A percentile compares a stretch with the other conserved stretches of the same genome.
Evolutionary conservation across 1,140 invertebrate species (phyloP).

Genomic region (Dreissena polymorpha): DNA sequence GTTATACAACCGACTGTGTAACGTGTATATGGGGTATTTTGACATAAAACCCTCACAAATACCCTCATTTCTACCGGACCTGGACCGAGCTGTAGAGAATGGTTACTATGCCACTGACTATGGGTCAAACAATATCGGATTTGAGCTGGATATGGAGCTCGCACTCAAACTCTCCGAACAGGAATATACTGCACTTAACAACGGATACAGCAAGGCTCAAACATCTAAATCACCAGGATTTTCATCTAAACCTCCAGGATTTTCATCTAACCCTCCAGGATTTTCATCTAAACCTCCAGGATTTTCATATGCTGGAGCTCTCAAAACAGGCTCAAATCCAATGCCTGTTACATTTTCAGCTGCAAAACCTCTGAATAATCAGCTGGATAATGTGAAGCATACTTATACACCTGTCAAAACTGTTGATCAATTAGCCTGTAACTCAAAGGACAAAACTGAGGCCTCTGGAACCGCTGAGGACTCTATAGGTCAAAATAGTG

Average conservation of each 20-base stretch:
- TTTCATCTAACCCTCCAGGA: too few relatives aligned
- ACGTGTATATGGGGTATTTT: constrained; percentile 51
- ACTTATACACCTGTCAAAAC: not conserved
- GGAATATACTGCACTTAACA: not conserved
- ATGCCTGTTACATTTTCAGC: not conserved
- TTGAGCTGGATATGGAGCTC: constrained; percentile 55
- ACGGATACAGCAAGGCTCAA: too few relatives aligned
- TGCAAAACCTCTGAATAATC: too few relatives aligned
- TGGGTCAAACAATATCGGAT: constrained; percentile 28
- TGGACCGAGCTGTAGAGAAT: constrained; percentile 59
- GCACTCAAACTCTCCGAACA: constrained; percentile 46
- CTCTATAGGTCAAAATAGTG: not conserved
- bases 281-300: too few relatives aligned
- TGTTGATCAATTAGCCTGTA: not conserved
- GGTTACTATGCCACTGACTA: constrained; percentile 53
- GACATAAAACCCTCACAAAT: not conserved
- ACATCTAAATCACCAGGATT: too few relatives aligned
- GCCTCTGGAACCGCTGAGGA: not conserved
- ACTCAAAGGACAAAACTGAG: not conserved
- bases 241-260: too few relatives aligned
- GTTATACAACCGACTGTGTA: constrained; percentile 36
- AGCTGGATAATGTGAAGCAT: not conserved
- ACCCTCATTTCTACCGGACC: constrained; percentile 30
- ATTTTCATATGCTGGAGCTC: not conserved
- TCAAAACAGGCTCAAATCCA: not conserved